A percentile compares a stretch with the other conserved stretches of the same genome.
phyloP scores from a whole-genome alignment of 64 coral and sea anemone genomes.

The Actinia equina region DNA sequence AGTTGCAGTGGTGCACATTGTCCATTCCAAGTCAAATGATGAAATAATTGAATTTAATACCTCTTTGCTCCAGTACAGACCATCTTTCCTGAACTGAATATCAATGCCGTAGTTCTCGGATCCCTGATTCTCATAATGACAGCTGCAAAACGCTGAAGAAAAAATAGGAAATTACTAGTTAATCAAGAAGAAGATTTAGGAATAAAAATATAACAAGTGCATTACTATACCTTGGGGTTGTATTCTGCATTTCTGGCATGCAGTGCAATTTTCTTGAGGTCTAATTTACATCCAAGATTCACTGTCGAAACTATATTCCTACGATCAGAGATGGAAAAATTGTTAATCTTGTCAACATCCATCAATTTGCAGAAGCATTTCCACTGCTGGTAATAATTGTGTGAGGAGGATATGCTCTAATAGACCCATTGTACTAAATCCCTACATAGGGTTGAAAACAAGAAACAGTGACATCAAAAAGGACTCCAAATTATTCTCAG shows the following conservation, averaged over 20 bases:
- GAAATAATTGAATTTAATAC: slow-evolving; percentile 17
- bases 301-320: slow-evolving; percentile 99
- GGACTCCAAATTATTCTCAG: no score
- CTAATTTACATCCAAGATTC: slow-evolving; percentile 96
- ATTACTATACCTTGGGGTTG: slow-evolving; percentile 77
- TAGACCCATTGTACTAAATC: no score
- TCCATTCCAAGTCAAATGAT: neutral
- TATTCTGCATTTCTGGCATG: slow-evolving; percentile 99
- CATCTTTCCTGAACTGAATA: slow-evolving; percentile 99
- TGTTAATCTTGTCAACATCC: neutral
- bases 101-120: slow-evolving; percentile 93
- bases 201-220: neutral
- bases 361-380: neutral
- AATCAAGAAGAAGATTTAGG: no score
- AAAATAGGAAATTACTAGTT: neutral
- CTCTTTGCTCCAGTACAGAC: slow-evolving; percentile 98
- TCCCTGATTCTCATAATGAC: slow-evolving; percentile 98
- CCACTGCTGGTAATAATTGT: no score
- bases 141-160: slow-evolving; percentile 87
- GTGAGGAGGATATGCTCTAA: no score
- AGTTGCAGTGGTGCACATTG: no score
- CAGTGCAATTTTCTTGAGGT: slow-evolving; percentile 96
- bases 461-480: no score
- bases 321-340: neutral
- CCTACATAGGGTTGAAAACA: no score